phyloP scores from a whole-genome alignment of 1,140 invertebrate genomes.

The Lepidurus arcticus region DNA sequence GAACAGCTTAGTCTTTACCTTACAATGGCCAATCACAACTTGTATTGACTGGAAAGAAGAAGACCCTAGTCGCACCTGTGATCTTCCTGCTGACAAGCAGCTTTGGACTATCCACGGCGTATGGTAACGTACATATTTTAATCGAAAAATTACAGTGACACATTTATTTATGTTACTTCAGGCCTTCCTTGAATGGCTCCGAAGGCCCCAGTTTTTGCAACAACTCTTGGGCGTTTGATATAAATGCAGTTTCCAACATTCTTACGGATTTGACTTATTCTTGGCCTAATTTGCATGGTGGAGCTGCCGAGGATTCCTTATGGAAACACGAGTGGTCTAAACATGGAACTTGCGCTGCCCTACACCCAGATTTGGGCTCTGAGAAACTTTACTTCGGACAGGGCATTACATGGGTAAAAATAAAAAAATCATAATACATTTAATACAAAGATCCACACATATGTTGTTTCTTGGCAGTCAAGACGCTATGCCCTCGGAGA shows the following conservation, averaged over 20 bases:
- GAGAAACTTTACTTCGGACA: slow-evolving; percentile 67
- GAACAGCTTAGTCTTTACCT: slow-evolving; percentile 71
- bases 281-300: slow-evolving; percentile 68
- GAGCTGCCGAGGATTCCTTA: slow-evolving; percentile 53
- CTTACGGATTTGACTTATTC: slow-evolving; percentile 54
- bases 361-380: slow-evolving; percentile 53
- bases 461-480: background rate
- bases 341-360: slow-evolving; percentile 71
- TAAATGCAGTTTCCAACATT: slow-evolving; percentile 52
- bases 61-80: slow-evolving; percentile 54
- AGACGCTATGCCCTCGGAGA: slow-evolving; percentile 23
- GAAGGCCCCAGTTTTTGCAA: slow-evolving; percentile 64
- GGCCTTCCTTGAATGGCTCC: slow-evolving; percentile 63
- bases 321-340: slow-evolving; percentile 82
- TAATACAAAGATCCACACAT: background rate
- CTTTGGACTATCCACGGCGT: slow-evolving; percentile 76
- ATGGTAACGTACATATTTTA: slow-evolving; percentile 48
- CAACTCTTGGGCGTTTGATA: slow-evolving; percentile 57
- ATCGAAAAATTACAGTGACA: background rate
- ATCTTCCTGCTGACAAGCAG: slow-evolving; percentile 52
- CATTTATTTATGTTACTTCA: slow-evolving; percentile 29
- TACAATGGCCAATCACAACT: slow-evolving; percentile 69
- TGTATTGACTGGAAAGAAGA: slow-evolving; percentile 63
- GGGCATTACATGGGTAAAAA: slow-evolving; percentile 53
- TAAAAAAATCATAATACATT: background rate